A percentile compares a stretch with the other conserved stretches of the same genome.
Evolutionary conservation across 1,140 invertebrate genomes (phyloP).

Genomic region (Thalassaphorura encarpata): DNA sequence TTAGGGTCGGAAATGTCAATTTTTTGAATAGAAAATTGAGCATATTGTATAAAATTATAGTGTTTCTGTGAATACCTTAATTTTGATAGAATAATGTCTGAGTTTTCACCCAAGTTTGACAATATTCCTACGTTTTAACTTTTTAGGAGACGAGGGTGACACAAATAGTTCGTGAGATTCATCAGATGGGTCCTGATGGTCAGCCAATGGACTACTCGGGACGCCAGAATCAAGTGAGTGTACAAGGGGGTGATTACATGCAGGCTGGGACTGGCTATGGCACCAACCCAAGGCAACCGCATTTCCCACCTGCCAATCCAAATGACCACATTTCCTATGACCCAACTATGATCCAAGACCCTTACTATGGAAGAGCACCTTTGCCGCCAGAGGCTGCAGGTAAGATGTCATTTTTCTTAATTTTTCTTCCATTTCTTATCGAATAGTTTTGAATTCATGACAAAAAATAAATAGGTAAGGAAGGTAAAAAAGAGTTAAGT

Average conservation of each 20-base stretch:
- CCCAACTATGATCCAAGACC: slow-evolving; percentile 26
- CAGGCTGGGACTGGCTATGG: slow-evolving; percentile 28
- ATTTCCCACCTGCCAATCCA: slow-evolving; percentile 14
- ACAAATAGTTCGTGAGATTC: slow-evolving; percentile 53
- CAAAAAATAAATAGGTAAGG: neutral
- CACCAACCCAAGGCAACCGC: slow-evolving; percentile 24
- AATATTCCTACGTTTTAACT: slow-evolving; percentile 8
- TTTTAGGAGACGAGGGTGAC: slow-evolving; percentile 26
- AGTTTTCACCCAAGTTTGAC: too few species aligned
- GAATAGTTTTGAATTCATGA: neutral
- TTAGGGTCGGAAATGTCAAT: too few species aligned
- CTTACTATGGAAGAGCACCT: slow-evolving; percentile 25
- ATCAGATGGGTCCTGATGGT: slow-evolving; percentile 50
- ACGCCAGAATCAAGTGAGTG: slow-evolving; percentile 33
- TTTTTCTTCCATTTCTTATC: neutral
- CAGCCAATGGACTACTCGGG: slow-evolving; percentile 40
- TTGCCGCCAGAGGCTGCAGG: slow-evolving; percentile 29
- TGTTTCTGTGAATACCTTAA: too few species aligned
- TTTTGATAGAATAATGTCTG: too few species aligned
- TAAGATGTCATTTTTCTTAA: slow-evolving; percentile 5
- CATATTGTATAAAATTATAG: too few species aligned
- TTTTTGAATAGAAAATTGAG: too few species aligned
- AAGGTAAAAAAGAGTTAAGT: neutral
- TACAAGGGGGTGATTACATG: slow-evolving; percentile 30
- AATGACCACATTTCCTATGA: slow-evolving; percentile 19